Evolutionary conservation across 2,113 vertebrate genomes (phyloP), one percentile per base, ranked within the genome.

Genomic region (Micronycteris hirsuta): DNA sequence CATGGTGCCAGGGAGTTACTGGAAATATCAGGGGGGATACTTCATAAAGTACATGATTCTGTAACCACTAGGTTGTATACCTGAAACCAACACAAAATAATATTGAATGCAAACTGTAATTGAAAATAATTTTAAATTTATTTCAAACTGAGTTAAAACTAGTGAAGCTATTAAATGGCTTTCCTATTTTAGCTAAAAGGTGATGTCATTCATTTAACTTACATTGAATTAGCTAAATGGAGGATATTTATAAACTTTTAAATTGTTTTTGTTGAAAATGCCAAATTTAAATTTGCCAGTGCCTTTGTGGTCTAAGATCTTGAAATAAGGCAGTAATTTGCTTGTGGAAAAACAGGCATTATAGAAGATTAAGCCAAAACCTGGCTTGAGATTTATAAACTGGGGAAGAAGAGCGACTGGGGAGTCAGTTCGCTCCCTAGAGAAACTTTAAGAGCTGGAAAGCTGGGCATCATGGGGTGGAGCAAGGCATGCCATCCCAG

Each of bases 61-160:
- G 17, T 38, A 70, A 20, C 67, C 67, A 38, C 36, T 70, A 36
- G 38, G 67, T 9, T 70, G 10, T 38, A 36, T 11, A 68, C 67
- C 67, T 68, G 17, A 67, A n/a, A 67, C 33, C n/a, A 67, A 67
- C 15, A n/a, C 15, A 67, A 67, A 65, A 33, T 67, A 67, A 67
- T n/a, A 67, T n/a, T 67, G 15, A 67, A n/a, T 33, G 36, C 38
- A 70, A 38, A 70, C 36, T 70, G 36, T 70, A 38, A 70, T 24
- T 38, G n/a, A 38, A 70, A 36, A n/a, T n/a, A 19, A 4, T 36
- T 36, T 65, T 17, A 76, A 87, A 45, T 58, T 77, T 19, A 93
- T 82, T 96, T 91, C 28, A 65, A 88, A 92, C 43, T 73, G 41
- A 45, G 5, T 91, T 81, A 86, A 94, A 89, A 94, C 41, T 70